phyloP scores from a whole-genome alignment of 2,888 invertebrate genomes.

The Tenthredo distinguenda region DNA sequence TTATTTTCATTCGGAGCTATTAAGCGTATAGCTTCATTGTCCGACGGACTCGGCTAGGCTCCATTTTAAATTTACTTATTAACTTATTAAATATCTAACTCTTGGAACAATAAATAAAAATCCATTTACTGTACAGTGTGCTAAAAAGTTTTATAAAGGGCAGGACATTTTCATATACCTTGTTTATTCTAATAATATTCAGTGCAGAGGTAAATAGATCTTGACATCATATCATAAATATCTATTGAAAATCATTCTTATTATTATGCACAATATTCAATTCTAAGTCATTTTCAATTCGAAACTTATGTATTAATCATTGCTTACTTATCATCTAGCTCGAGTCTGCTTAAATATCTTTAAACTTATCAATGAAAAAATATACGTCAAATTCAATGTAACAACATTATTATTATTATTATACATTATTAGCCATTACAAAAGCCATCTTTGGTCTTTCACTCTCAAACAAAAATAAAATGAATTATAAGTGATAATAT shows the following conservation, averaged over 20 bases:
- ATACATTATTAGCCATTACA: neutral
- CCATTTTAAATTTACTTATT: conserved; percentile 58
- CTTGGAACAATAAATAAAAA: conserved; percentile 68
- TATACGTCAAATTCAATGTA: conserved; percentile 1
- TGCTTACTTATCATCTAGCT: conserved; percentile 32
- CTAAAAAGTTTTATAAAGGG: conserved; percentile 64
- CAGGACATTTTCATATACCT: conserved; percentile 55
- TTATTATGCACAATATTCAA: conserved; percentile 27
- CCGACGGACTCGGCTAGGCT: conserved; percentile 69
- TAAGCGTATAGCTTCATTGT: conserved; percentile 75
- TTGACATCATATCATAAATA: conserved; percentile 15
- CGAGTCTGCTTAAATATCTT: neutral
- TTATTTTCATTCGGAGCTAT: conserved; percentile 64
- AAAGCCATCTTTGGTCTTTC: neutral
- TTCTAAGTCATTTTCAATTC: conserved; percentile 23
- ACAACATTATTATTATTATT: neutral
- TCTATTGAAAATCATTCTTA: conserved; percentile 20
- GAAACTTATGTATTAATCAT: conserved; percentile 18
- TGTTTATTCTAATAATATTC: conserved; percentile 9
- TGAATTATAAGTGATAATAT: neutral
- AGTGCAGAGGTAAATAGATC: conserved; percentile 32
- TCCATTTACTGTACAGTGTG: conserved; percentile 61
- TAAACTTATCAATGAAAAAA: conserved; percentile 11
- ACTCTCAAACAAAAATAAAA: neutral
- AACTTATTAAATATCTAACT: conserved; percentile 63